These are phyloP conservation scores for Acrocephalus scirpaceus DNA, from an alignment of 2,797 vertebrate genomes.

Conservation along the genomic window DNA sequence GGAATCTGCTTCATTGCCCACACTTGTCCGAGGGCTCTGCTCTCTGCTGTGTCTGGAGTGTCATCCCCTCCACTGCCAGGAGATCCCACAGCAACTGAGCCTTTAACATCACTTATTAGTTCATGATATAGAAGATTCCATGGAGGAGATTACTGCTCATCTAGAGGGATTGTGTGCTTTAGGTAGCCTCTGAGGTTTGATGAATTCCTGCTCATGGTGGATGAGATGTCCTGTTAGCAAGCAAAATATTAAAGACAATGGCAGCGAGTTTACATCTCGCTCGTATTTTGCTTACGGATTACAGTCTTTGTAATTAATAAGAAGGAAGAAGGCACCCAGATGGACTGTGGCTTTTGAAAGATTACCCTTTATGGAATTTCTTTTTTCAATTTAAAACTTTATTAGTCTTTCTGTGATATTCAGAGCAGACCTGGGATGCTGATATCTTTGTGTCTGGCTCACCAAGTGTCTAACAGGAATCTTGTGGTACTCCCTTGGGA, in stretches of 20 bases:
- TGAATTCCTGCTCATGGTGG: not conserved
- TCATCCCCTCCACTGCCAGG: not conserved
- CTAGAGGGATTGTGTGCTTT: constrained; percentile 39
- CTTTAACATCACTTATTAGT: constrained; percentile 7
- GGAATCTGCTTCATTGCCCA: not conserved
- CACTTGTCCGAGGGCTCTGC: not conserved
- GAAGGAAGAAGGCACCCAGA: not conserved
- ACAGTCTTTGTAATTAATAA: not conserved
- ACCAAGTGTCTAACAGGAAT: not conserved
- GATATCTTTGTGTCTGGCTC: not conserved
- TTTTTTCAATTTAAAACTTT: constrained; percentile 10
- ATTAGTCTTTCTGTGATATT: not conserved
- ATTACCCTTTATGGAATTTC: constrained; percentile 29
- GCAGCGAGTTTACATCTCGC: not conserved
- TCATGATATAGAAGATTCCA: constrained; percentile 10
- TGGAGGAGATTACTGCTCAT: constrained; percentile 27
- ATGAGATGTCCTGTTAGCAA: constrained; percentile 35
- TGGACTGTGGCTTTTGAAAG: constrained; percentile 14
- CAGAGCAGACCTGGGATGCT: not conserved
- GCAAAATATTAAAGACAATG: constrained; percentile 34
- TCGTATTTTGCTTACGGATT: not conserved
- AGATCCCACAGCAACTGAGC: constrained; percentile 1
- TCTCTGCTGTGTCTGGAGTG: not conserved
- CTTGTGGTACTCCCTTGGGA: not conserved
- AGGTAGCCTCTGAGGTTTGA: not conserved